Base-by-base conservation (phyloP, 2,113 vertebrate genomes). In the Ammospiza nelsoni region DNA sequence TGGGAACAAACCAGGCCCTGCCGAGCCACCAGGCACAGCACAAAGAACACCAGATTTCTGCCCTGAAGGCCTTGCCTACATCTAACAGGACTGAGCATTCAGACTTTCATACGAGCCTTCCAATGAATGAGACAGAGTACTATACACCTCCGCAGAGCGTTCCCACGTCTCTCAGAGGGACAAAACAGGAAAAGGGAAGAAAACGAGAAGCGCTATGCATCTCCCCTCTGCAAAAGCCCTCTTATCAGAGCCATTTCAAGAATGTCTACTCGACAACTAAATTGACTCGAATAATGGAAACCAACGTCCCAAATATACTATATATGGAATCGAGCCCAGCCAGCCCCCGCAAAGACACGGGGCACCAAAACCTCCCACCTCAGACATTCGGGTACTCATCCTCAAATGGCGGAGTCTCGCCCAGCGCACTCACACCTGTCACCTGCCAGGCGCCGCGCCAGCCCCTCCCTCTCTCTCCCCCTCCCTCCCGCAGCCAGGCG, bases 201-300 rank as follows among this genome's bases (percentile, higher is more conserved):
- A 55, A 81, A 62, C 4, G 31, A 46, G 12, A 73, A 86, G 39
- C 65, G 0, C 2, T 8, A 76, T 2, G 33, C 37, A 81, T 8
- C 27, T 52, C 54, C 72, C 27, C 86, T 83, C 84, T 82, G 71
- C 41, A 28, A 96, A 97, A 89, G 9, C 63, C 61, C 63, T 93
- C 94, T 97, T 96, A 97, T 95, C 95, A 95, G 75, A 97, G 96
- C 74, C 35, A 65, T 74, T 95, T 97, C 90, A 97, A 96, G 93
- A 97, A 96, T 95, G 96, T 67, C 84, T 80, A 65, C 87, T 73
- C 71, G 27, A 97, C 96, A 97, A 96, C 89, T 94, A 97, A 95
- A 94, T 82, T 10, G 79, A 90, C 93, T 87, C 15, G 87, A 97
- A 97, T 91, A 96, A 95, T 89, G 86, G 92, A 95, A 97, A 96